Evolutionary conservation across 1,140 invertebrate species (phyloP), one percentile per base, ranked within the genome.

Genomic region (Leptopilina clavipes): DNA sequence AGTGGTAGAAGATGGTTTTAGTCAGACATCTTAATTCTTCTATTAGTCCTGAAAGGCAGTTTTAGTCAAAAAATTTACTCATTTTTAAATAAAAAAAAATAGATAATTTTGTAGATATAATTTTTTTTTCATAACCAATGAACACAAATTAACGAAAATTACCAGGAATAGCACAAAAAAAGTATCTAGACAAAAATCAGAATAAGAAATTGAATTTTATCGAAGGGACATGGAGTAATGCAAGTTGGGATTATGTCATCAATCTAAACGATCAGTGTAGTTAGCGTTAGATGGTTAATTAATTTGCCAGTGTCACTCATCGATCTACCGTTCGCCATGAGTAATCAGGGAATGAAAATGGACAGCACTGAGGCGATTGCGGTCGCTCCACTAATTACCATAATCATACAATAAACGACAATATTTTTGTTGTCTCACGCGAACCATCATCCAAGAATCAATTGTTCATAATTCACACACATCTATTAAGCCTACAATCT

Each of bases 241-340:
- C 48, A 52, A 17, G 25, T 14, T n/a, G 25, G 25, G 25, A 65
- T 65, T 65, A 65, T 65, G 59, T 22, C 25, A 65, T 65, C 59
- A 65, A 65, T 65, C 59, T 37, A 31, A 65, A 65, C 59, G 59
- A 65, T 65, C 59, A 65, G 25, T 65, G 25, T 65, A 65, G 22
- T 65, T 65, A 65, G 59, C 59, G 59, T 31, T 31, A 65, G 59
- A n/a, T 31, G 25, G 59, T 65, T 65, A 65, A 65, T 65, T 65
- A 65, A 31, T 65, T 65, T 65, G 59, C 59, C 5, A 31, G 59
- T 65, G 59, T 65, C 22, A 31, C 59, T 65, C 22, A 65, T 65
- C 59, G 59, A 65, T 65, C 14, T 31, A 65, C 25, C 12, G 22
- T 65, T 25, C 19, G 19, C 59, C 22, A 65, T 65, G 12, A 31